Conservation (phyloP, 2,113 vertebrate genomes). For the Butorides virescens region DNA sequence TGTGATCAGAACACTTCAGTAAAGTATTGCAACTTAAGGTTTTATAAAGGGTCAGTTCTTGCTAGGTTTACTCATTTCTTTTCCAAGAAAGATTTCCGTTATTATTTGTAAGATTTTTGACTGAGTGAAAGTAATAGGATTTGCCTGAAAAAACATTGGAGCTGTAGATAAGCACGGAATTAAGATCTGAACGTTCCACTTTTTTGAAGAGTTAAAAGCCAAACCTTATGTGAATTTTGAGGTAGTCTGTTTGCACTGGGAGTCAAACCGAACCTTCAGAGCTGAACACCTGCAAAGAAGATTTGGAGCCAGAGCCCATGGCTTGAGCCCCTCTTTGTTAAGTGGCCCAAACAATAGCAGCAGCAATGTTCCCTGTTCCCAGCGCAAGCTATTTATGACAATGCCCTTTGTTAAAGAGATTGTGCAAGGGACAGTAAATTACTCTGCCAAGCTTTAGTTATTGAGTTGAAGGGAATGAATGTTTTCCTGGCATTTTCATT, state of each 20-base stretch:
- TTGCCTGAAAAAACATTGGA: conserved; percentile 37
- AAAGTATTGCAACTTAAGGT: not conserved
- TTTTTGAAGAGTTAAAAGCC: not conserved
- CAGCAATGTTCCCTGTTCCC: conserved; percentile 56
- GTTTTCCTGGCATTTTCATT: conserved; percentile 72
- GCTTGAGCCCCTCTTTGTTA: conserved; percentile 48
- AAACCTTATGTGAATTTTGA: not conserved
- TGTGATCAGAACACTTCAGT: not conserved
- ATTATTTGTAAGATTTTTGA: conserved; percentile 10
- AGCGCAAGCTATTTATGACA: conserved; percentile 54
- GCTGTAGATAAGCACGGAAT: not conserved
- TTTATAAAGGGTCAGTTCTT: not conserved
- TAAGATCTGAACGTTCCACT: not conserved
- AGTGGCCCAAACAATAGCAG: conserved; percentile 45
- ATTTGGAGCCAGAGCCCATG: conserved; percentile 33
- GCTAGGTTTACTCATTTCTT: not conserved
- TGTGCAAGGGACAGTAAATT: conserved; percentile 58
- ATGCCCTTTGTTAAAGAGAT: conserved; percentile 59
- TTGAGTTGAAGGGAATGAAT: conserved; percentile 54
- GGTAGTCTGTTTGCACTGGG: not conserved
- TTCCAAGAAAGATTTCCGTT: not conserved
- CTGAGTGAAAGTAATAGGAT: conserved; percentile 20
- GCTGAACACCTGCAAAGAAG: conserved; percentile 55
- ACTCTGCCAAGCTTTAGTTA: conserved; percentile 62
- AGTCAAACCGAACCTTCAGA: not conserved